phyloP scores from a whole-genome alignment of 2,113 vertebrate genomes.

The Chlamydotis undulata region DNA sequence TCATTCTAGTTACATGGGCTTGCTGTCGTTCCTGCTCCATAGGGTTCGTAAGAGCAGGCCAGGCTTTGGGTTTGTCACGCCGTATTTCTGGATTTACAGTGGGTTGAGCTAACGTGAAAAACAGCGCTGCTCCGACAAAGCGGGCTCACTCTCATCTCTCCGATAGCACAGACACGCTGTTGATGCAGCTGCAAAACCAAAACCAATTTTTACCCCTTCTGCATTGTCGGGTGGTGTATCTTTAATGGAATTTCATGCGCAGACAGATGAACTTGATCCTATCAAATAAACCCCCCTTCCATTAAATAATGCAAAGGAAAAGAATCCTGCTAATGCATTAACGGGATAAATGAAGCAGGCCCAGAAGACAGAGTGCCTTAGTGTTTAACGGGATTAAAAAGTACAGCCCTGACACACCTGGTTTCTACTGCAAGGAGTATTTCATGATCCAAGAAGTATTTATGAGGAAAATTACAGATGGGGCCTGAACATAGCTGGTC shows the following conservation, averaged over 20 bases:
- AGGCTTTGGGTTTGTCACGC: not conserved
- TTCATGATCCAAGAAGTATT: conserved; percentile 54
- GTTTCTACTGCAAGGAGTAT: not conserved
- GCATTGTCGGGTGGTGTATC: fast-evolving
- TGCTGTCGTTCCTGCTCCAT: not conserved
- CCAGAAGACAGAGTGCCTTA: not conserved
- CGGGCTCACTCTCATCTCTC: not conserved
- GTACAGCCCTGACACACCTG: conserved; percentile 5
- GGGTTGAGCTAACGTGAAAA: not conserved
- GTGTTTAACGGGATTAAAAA: not conserved
- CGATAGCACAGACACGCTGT: not conserved
- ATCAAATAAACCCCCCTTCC: not conserved
- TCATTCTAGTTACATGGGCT: not conserved
- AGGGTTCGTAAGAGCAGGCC: not conserved
- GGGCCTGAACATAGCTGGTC: not conserved
- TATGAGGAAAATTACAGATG: conserved; percentile 45
- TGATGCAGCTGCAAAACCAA: not conserved
- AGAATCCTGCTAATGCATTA: not conserved
- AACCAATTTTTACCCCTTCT: not conserved
- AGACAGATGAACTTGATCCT: not conserved
- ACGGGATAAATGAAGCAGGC: not conserved
- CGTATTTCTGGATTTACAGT: not conserved
- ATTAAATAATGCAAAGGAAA: not conserved
- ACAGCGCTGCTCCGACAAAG: not conserved
- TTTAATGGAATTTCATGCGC: not conserved